phyloP scores from a whole-genome alignment of 2,888 invertebrate species.

The Plusia festucae region DNA sequence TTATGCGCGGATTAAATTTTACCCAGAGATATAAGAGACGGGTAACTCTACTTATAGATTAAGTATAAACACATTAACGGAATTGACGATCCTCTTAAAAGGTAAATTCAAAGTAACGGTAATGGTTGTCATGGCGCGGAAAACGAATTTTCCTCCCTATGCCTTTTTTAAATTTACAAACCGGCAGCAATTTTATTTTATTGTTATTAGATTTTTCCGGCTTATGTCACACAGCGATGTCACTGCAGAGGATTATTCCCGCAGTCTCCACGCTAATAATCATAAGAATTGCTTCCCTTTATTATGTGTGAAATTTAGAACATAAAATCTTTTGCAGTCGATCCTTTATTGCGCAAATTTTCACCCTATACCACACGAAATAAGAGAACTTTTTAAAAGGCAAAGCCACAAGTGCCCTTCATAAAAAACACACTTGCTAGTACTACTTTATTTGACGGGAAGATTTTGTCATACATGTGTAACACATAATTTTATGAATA shows the following conservation, averaged over 20 bases:
- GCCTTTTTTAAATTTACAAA: constrained; percentile 88
- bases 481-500: constrained; percentile 83
- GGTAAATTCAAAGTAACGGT: constrained; percentile 87
- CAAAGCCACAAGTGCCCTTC: constrained; percentile 63
- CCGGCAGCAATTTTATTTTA: constrained; percentile 89
- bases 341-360: constrained; percentile 61
- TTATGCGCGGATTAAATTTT: constrained; percentile 53
- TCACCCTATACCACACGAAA: constrained; percentile 60
- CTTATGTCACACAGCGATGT: constrained; percentile 87
- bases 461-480: constrained; percentile 80
- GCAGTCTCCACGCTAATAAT: constrained; percentile 88
- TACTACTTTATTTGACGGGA: constrained; percentile 75
- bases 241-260: constrained; percentile 87
- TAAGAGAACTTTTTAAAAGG: constrained; percentile 69
- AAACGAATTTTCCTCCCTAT: constrained; percentile 87
- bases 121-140: constrained; percentile 84
- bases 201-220: constrained; percentile 90
- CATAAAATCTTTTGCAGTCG: constrained; percentile 75
- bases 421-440: constrained; percentile 76
- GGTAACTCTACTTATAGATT: constrained; percentile 56
- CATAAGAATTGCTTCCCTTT: constrained; percentile 88
- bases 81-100: constrained; percentile 76
- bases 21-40: constrained; percentile 46
- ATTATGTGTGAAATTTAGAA: constrained; percentile 88
- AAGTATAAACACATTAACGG: constrained; percentile 69